Conservation (phyloP, 2,113 vertebrate species). For the Phyllostomus hastatus region DNA sequence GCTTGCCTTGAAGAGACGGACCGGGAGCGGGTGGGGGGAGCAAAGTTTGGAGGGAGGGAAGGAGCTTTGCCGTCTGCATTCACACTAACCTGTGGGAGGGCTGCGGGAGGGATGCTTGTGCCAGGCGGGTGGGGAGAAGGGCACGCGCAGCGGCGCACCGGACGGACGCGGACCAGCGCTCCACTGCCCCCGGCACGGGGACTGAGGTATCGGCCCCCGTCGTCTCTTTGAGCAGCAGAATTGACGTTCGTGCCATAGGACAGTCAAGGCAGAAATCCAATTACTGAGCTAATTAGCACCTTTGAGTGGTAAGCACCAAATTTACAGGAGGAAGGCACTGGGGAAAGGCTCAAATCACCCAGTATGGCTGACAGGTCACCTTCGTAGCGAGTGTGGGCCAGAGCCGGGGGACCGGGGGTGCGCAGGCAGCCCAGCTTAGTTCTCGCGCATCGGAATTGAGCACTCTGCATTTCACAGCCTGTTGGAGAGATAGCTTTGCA, state of each 20-base stretch:
- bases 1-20: neutral
- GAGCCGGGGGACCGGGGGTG: constrained; percentile 1
- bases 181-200: neutral
- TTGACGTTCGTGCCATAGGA: constrained; percentile 32
- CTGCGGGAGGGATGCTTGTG: neutral
- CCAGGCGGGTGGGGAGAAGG: neutral
- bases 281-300: constrained; percentile 80
- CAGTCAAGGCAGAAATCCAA: constrained; percentile 75
- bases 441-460: constrained; percentile 42
- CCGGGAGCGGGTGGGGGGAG: too few species aligned
- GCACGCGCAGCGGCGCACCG: fast-evolving
- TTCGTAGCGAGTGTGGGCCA: constrained; percentile 15
- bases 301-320: constrained; percentile 58
- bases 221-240: neutral
- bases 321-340: constrained; percentile 50
- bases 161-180: neutral
- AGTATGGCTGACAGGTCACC: constrained; percentile 36
- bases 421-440: neutral
- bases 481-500: constrained; percentile 51
- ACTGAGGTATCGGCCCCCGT: neutral
- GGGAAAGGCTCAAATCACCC: constrained; percentile 58
- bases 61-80: neutral
- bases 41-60: neutral
- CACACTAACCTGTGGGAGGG: fast-evolving
- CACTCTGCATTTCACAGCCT: neutral